Evolutionary conservation across 1,140 invertebrate species (phyloP).

Genomic region (Megathymus violae): DNA sequence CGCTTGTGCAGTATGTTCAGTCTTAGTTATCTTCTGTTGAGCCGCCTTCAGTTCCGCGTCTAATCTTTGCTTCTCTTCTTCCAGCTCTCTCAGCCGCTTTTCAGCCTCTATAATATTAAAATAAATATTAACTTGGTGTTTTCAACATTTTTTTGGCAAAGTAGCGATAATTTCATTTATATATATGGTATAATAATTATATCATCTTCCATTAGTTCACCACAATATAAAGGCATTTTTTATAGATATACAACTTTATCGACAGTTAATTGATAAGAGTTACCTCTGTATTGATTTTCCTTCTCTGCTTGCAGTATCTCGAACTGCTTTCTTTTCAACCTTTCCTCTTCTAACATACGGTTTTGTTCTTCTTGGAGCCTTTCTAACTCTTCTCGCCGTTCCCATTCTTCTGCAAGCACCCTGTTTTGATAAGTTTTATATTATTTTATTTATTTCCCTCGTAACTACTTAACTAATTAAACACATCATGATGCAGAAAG

Average conservation of each 20-base stretch:
- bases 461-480: too few species aligned
- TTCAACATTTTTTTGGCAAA: too few species aligned
- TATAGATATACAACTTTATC: too few species aligned
- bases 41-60: constrained; percentile 88
- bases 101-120: constrained; percentile 85
- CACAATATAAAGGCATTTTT: too few species aligned
- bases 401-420: constrained; percentile 92
- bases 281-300: constrained; percentile 86
- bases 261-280: too few species aligned
- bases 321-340: constrained; percentile 89
- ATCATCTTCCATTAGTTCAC: too few species aligned
- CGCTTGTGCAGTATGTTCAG: constrained; percentile 87
- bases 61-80: constrained; percentile 86
- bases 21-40: constrained; percentile 86
- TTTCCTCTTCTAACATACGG: constrained; percentile 88
- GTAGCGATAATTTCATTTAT: too few species aligned
- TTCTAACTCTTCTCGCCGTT: constrained; percentile 91
- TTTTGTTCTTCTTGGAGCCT: constrained; percentile 90
- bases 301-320: constrained; percentile 89
- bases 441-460: too few species aligned
- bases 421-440: constrained; percentile 58
- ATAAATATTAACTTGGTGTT: too few species aligned
- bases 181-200: too few species aligned
- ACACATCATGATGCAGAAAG: too few species aligned
- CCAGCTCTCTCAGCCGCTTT: constrained; percentile 86